Conservation (phyloP, 2,888 invertebrate species). For the Smittia aterrima region DNA sequence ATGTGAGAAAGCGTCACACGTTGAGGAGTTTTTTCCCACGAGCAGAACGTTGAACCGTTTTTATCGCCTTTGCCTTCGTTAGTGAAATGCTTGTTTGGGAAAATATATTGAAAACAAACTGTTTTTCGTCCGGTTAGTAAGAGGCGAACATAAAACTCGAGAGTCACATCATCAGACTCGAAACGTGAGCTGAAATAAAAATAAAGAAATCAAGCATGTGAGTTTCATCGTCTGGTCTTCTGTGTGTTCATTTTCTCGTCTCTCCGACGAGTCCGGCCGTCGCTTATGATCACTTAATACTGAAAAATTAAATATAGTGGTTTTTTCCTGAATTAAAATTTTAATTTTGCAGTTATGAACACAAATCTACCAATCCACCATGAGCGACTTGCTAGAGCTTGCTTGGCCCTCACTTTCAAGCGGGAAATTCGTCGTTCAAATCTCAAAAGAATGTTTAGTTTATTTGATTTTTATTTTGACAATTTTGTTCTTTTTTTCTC, state of each 20-base stretch:
- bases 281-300: constrained; percentile 40
- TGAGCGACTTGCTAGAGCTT: not conserved
- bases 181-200: not conserved
- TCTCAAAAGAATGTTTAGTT: not conserved
- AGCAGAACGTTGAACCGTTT: constrained; percentile 16
- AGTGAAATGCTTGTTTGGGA: constrained; percentile 19
- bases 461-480: constrained; percentile 12
- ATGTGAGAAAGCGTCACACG: not conserved
- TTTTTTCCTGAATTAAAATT: constrained; percentile 39
- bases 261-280: not conserved
- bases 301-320: constrained; percentile 41
- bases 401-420: too few species aligned
- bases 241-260: constrained; percentile 18
- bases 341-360: constrained; percentile 39
- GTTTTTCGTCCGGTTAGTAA: constrained; percentile 37
- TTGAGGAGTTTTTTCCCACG: not conserved
- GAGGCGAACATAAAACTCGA: not conserved
- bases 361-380: constrained; percentile 13
- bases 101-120: constrained; percentile 39
- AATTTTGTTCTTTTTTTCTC: constrained; percentile 17
- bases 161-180: not conserved
- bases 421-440: too few species aligned
- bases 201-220: constrained; percentile 14
- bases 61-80: not conserved
- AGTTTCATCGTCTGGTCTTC: constrained; percentile 26